These are phyloP conservation scores for Agrotis puta DNA, from an alignment of 2,888 invertebrate genomes.

Conservation along the genomic window DNA sequence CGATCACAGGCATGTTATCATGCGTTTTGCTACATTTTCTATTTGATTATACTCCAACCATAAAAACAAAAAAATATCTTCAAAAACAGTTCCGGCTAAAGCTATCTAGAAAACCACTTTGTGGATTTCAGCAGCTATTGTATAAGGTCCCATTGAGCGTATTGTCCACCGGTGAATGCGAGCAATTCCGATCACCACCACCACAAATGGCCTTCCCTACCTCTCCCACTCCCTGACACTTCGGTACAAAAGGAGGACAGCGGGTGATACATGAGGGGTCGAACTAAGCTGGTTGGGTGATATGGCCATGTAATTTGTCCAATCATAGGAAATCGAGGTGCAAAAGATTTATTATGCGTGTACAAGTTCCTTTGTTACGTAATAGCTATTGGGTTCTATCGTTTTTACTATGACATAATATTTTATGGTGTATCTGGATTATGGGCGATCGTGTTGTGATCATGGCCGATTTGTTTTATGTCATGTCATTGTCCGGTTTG, in stretches of 20 bases:
- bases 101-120: constrained; percentile 66
- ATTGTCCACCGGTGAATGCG: constrained; percentile 74
- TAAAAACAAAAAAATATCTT: constrained; percentile 10
- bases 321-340: constrained; percentile 73
- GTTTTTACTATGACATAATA: constrained; percentile 62
- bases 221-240: constrained; percentile 28
- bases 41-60: neutral
- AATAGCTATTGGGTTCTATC: constrained; percentile 60
- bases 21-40: neutral
- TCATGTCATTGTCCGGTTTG: constrained; percentile 30
- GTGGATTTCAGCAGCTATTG: constrained; percentile 72
- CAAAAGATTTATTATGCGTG: constrained; percentile 73
- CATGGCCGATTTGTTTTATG: constrained; percentile 50
- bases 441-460: constrained; percentile 35
- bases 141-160: constrained; percentile 69
- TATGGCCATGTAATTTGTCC: constrained; percentile 73
- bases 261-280: constrained; percentile 44
- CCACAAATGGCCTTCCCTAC: constrained; percentile 55
- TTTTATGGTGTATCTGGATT: constrained; percentile 57
- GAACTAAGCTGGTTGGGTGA: constrained; percentile 44
- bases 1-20: neutral
- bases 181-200: constrained; percentile 69
- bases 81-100: constrained; percentile 40
- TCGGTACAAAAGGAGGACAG: constrained; percentile 31
- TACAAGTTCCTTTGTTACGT: constrained; percentile 56